Conservation (phyloP, 2,113 vertebrate species). For the Pagrus major region DNA sequence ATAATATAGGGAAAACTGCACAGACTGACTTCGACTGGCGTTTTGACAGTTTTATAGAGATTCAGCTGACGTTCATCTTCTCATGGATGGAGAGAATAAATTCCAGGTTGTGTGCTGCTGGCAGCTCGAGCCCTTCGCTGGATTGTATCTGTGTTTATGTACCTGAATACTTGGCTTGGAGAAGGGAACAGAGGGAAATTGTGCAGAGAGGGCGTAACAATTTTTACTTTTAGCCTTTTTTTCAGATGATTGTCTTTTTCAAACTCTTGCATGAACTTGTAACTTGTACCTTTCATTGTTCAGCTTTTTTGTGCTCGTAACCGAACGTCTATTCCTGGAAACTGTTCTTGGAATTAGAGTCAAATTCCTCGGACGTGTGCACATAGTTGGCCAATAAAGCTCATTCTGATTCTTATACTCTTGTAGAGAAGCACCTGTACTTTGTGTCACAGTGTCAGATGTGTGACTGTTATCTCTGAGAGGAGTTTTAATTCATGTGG, state of each 20-base stretch:
- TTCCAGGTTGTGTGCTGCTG: slow-evolving; percentile 29
- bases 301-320: background rate
- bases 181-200: background rate
- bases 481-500: slow-evolving; percentile 13
- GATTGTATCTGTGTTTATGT: slow-evolving; percentile 8
- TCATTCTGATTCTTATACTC: background rate
- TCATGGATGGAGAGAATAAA: slow-evolving; percentile 12
- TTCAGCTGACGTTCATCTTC: background rate
- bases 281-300: too few relatives aligned
- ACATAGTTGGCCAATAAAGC: background rate
- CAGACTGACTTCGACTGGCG: background rate
- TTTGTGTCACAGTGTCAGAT: background rate
- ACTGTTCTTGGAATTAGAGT: background rate
- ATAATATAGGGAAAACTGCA: background rate
- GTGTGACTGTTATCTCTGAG: slow-evolving; percentile 3
- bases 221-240: slow-evolving; percentile 7
- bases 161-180: slow-evolving; percentile 18
- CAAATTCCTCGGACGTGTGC: background rate
- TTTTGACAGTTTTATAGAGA: slow-evolving; percentile 7
- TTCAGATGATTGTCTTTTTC: background rate
- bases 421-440: background rate
- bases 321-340: background rate
- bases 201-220: background rate
- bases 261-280: background rate
- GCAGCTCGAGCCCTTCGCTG: background rate